phyloP scores from a whole-genome alignment of 1,140 invertebrate species.

The Calephelis virginiensis region DNA sequence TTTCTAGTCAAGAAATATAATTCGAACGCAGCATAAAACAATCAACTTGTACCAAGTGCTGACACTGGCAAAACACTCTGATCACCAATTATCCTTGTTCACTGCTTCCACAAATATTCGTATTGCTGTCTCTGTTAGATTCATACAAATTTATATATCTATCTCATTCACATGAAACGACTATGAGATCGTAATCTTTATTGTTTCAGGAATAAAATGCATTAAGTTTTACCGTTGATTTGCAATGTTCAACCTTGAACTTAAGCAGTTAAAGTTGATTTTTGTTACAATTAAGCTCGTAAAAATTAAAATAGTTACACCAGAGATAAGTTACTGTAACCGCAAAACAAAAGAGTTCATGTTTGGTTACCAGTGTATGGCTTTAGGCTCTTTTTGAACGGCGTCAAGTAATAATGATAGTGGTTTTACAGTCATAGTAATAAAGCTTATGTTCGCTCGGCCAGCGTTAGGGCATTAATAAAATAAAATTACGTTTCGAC shows the following conservation, averaged over 20 bases:
- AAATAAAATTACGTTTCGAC: conserved; percentile 65
- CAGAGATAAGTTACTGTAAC: conserved; percentile 2
- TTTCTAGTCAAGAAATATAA: background rate
- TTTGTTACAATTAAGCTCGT: background rate
- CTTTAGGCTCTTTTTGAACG: conserved; percentile 3
- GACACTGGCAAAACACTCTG: conserved; percentile 68
- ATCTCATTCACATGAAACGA: conserved; percentile 41
- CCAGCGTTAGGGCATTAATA: conserved; percentile 49
- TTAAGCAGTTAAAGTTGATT: background rate
- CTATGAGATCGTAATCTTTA: conserved; percentile 57
- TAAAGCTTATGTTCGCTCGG: conserved; percentile 66
- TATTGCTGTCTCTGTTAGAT: conserved; percentile 39
- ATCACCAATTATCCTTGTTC: conserved; percentile 71
- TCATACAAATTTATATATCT: conserved; percentile 15
- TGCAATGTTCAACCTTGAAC: background rate
- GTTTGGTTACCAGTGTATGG: background rate
- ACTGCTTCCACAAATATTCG: conserved; percentile 52
- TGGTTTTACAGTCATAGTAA: conserved; percentile 49
- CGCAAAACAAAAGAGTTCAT: background rate
- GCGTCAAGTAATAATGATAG: conserved; percentile 42
- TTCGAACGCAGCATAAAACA: conserved; percentile 53
- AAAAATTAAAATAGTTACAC: background rate
- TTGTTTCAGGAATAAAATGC: conserved; percentile 23
- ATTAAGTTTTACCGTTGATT: background rate
- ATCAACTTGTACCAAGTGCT: conserved; percentile 60